phyloP scores from a whole-genome alignment of 2,888 invertebrate genomes.

The Lasioglossum zephyrum region DNA sequence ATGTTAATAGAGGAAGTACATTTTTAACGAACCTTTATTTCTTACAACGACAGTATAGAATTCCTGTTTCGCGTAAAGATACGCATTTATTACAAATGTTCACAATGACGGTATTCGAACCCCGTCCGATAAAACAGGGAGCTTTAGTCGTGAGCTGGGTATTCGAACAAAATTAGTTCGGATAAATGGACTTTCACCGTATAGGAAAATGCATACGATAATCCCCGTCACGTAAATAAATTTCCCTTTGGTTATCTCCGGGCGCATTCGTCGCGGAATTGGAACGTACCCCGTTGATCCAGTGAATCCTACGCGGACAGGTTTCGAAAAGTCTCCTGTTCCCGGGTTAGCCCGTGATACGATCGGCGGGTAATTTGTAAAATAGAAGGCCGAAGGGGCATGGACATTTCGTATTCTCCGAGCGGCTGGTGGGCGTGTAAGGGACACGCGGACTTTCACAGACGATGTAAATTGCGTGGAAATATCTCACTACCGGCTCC shows the following conservation, averaged over 20 bases:
- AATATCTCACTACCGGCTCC: conserved; percentile 75
- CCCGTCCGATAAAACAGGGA: background rate
- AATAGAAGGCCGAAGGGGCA: conserved; percentile 30
- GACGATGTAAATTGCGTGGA: conserved; percentile 78
- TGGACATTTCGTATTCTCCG: conserved; percentile 76
- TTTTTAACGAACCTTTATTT: background rate
- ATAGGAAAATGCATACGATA: background rate
- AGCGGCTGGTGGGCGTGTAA: conserved; percentile 65
- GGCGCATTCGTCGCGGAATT: background rate
- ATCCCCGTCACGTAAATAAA: conserved; percentile 11
- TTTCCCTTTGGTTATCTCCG: background rate
- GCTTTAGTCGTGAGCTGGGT: background rate
- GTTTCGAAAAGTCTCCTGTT: conserved; percentile 10
- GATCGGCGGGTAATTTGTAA: conserved; percentile 58
- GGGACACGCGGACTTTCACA: conserved; percentile 65
- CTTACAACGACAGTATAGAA: background rate
- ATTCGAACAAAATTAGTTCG: background rate
- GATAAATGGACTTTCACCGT: conserved; percentile 3
- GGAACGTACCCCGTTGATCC: background rate
- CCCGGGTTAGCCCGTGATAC: conserved; percentile 22
- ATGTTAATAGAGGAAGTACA: background rate
- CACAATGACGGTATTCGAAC: background rate
- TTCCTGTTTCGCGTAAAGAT: background rate
- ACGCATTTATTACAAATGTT: background rate
- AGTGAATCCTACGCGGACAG: background rate